Base-by-base conservation (phyloP, 2,797 vertebrate genomes). In the Craterocephalus amniculus region DNA sequence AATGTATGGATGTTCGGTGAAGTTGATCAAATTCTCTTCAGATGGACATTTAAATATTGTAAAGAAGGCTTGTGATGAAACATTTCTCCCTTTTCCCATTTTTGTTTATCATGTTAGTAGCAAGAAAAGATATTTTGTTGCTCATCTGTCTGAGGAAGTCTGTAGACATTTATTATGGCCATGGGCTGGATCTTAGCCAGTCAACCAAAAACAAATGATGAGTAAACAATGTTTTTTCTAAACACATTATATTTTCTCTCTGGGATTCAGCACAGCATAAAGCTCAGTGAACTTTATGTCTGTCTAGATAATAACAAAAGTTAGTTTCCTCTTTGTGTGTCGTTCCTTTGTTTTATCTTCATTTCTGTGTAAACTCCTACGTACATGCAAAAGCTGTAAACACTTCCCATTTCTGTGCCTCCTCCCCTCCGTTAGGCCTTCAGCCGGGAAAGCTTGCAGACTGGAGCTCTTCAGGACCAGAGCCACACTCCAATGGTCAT, bases 401-500 rank as follows among this genome's bases (percentile, higher is more conserved):
- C 16, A 27, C 16, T 57, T 3, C 5, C 16, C 13, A 7, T 7
- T 36, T 68, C 3, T 16, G 62, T 60, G 11, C 36, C 22, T 18
- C 56, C 24, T 14, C 29, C 20, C 51, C 18, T 40, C 11, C 31
- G 11, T 56, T 63, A 93, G 92, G 91, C 12, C 81, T 82, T 66
- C 91, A 87, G 43, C 72, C 88, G 13, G 83, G 88, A n/a, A 93
- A 93, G 67, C 70, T 85, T 70, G 75, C 89, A 18, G 93, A 91
- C 67, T 92, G 92, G 91, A 82, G 79, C 52, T 69, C 82, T 35
- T 71, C 91, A 55, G 64, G 78, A 65, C 63, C 79, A 24, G 90
- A 93, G 56, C 67, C 88, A 29, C 90, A 72, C 58, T 66, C 55
- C 29, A 86, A 81, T 2, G 87, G 87, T 63, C 86, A 91, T 48